A percentile compares a stretch with the other conserved stretches of the same genome.
These are phyloP conservation scores for Drosophila colorata DNA, from an alignment of 2,888 invertebrate species.

Conservation along the genomic window DNA sequence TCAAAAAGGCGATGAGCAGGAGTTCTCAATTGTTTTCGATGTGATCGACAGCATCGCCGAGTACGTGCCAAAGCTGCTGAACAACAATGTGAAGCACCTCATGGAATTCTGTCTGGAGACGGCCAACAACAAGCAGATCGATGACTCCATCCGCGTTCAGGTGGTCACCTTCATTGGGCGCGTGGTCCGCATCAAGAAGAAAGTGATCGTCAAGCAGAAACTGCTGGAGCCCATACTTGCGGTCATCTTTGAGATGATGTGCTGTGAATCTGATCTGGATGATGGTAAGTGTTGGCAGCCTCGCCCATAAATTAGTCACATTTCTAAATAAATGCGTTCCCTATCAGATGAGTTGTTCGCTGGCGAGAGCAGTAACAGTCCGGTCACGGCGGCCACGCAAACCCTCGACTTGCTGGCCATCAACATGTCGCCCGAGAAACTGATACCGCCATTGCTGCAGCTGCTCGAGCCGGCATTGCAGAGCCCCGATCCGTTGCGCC, in stretches of 20 bases:
- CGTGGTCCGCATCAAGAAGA: constrained; percentile 90
- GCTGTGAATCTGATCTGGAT: constrained; percentile 87
- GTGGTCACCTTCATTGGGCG: constrained; percentile 89
- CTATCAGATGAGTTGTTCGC: constrained; percentile 89
- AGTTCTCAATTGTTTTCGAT: constrained; percentile 83
- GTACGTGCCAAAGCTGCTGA: constrained; percentile 82
- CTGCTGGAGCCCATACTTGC: constrained; percentile 89
- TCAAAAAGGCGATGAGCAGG: constrained; percentile 86
- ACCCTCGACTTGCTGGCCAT: constrained; percentile 91
- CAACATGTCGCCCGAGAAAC: constrained; percentile 91
- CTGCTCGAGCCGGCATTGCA: constrained; percentile 89
- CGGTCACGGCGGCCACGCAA: constrained; percentile 90
- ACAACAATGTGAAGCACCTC: constrained; percentile 88
- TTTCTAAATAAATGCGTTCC: neutral
- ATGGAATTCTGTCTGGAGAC: constrained; percentile 89
- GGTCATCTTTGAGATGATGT: constrained; percentile 90
- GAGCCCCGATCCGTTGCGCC: constrained; percentile 87
- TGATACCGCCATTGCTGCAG: constrained; percentile 89
- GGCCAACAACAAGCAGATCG: constrained; percentile 87
- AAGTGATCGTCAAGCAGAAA: constrained; percentile 89
- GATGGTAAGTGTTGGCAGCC: constrained; percentile 85
- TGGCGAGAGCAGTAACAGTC: constrained; percentile 88
- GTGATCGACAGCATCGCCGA: constrained; percentile 84
- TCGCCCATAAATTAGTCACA: neutral
- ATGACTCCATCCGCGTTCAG: constrained; percentile 89